These are phyloP conservation scores for Ctenoplectra terminalis DNA, from an alignment of 1,140 invertebrate genomes.

Conservation along the genomic window DNA sequence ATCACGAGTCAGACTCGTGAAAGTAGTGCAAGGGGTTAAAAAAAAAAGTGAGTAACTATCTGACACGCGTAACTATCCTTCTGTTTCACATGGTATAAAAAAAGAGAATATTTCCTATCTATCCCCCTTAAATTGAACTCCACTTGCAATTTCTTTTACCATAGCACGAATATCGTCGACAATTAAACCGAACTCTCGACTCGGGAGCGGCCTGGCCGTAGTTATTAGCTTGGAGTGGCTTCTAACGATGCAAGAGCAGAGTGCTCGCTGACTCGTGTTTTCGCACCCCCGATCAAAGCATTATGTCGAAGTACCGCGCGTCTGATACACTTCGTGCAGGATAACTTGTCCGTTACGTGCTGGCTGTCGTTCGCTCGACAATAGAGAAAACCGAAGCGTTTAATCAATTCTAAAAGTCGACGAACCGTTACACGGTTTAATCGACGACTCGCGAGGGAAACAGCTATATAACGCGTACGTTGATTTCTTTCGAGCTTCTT, in stretches of 20 bases:
- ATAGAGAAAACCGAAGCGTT: slow-evolving; percentile 46
- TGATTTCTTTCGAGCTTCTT: background rate
- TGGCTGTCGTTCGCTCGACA: slow-evolving; percentile 33
- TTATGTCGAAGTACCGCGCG: slow-evolving; percentile 45
- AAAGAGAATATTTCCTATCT: background rate
- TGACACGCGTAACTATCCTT: no score
- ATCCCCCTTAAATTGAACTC: background rate
- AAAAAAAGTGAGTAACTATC: no score
- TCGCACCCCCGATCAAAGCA: slow-evolving; percentile 65
- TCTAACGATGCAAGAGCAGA: slow-evolving; percentile 60
- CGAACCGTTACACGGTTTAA: slow-evolving; percentile 30
- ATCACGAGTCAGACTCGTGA: no score
- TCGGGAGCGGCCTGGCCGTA: slow-evolving; percentile 37
- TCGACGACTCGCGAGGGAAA: slow-evolving; percentile 12
- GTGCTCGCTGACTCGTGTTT: slow-evolving; percentile 63
- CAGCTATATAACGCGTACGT: no score
- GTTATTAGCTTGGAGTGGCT: slow-evolving; percentile 55
- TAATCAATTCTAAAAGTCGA: slow-evolving; percentile 60
- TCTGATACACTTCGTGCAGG: slow-evolving; percentile 53
- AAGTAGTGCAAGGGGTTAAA: no score
- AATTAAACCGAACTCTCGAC: slow-evolving; percentile 36
- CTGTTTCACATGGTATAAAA: background rate
- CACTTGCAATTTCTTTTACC: slow-evolving; percentile 21
- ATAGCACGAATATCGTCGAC: slow-evolving; percentile 20
- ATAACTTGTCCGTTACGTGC: slow-evolving; percentile 56